Conservation (phyloP, 2,888 invertebrate species). For the Hofmannophila pseudospretella region DNA sequence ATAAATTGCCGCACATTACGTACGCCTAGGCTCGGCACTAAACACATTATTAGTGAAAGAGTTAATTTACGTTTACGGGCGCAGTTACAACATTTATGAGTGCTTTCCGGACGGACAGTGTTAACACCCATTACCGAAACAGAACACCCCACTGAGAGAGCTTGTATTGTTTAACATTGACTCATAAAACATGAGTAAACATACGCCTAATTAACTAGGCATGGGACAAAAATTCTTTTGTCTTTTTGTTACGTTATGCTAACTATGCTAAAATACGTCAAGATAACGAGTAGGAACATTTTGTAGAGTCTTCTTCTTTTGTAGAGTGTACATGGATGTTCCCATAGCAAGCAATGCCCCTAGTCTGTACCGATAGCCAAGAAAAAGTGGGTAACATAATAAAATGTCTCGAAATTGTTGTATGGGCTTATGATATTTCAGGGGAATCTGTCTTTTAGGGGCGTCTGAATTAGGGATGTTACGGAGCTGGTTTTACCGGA, state of each 20-base stretch:
- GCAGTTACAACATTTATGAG: slow-evolving; percentile 11
- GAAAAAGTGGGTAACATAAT: too few species aligned
- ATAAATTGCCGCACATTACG: background rate
- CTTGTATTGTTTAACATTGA: slow-evolving; percentile 3
- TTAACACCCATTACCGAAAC: slow-evolving; percentile 10
- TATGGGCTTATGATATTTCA: too few species aligned
- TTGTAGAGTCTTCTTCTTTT: too few species aligned
- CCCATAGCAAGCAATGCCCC: too few species aligned
- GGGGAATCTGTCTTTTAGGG: too few species aligned
- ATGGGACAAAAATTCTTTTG: background rate
- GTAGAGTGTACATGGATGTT: too few species aligned
- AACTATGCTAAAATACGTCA: background rate
- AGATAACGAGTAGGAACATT: too few species aligned
- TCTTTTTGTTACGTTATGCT: slow-evolving; percentile 1
- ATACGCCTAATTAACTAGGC: slow-evolving; percentile 1
- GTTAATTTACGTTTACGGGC: background rate
- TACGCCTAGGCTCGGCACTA: background rate
- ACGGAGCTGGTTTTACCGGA: too few species aligned
- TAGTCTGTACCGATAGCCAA: too few species aligned
- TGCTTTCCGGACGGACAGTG: background rate
- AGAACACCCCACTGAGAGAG: background rate
- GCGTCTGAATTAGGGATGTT: too few species aligned
- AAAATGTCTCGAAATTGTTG: too few species aligned
- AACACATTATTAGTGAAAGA: slow-evolving; percentile 1
- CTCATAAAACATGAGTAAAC: slow-evolving; percentile 15